phyloP scores from a whole-genome alignment of 2,888 invertebrate genomes.

The Aplocera efformata region DNA sequence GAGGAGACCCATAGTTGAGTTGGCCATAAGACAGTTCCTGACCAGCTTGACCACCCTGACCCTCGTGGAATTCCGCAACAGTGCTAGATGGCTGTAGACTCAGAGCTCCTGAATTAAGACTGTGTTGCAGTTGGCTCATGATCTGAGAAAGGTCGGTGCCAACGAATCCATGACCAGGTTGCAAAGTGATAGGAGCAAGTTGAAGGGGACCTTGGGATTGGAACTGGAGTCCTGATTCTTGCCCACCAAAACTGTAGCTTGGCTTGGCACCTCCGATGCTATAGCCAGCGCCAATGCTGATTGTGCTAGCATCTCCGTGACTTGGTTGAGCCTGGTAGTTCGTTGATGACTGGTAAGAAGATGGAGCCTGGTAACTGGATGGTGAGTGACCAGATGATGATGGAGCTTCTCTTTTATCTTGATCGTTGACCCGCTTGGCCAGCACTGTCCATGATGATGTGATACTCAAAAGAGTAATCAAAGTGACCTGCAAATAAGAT shows the following conservation, averaged over 20 bases:
- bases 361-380: constrained; percentile 25
- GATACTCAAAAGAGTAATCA: constrained; percentile 59
- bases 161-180: constrained; percentile 50
- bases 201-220: constrained; percentile 53
- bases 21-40: constrained; percentile 56
- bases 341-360: constrained; percentile 23
- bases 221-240: constrained; percentile 49
- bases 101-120: constrained; percentile 58
- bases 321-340: constrained; percentile 40
- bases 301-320: constrained; percentile 64
- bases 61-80: constrained; percentile 54
- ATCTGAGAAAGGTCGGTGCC: constrained; percentile 61
- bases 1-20: constrained; percentile 49
- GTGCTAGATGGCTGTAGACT: constrained; percentile 51
- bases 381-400: constrained; percentile 26
- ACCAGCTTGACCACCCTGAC: constrained; percentile 44
- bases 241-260: constrained; percentile 49
- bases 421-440: constrained; percentile 54
- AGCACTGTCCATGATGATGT: constrained; percentile 59
- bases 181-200: constrained; percentile 62
- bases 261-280: constrained; percentile 70
- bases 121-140: constrained; percentile 66
- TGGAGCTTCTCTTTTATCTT: constrained; percentile 64
- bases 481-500: constrained; percentile 59
- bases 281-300: constrained; percentile 72